phyloP scores from a whole-genome alignment of 2,113 vertebrate genomes.

The Gavia stellata region DNA sequence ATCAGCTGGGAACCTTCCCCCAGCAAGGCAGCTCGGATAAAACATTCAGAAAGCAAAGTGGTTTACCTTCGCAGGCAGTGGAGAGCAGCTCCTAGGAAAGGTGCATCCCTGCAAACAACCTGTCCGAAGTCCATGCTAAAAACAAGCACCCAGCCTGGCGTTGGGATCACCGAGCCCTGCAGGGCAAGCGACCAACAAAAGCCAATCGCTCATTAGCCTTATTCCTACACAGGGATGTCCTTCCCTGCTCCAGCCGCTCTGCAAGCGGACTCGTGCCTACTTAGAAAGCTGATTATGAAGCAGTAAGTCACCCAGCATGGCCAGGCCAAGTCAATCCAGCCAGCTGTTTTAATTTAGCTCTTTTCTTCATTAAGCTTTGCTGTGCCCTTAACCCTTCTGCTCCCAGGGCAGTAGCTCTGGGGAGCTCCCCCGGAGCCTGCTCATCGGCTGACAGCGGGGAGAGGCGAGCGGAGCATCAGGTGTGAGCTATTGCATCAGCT shows the following conservation, averaged over 20 bases:
- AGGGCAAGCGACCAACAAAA: rapidly evolving
- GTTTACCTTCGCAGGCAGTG: neutral
- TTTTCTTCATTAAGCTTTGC: neutral
- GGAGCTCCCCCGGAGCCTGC: neutral
- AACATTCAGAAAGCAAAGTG: rapidly evolving
- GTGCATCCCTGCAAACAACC: neutral
- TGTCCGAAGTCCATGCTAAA: neutral
- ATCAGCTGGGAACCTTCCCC: neutral
- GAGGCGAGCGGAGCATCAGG: neutral
- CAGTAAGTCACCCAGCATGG: neutral
- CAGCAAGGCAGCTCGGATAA: rapidly evolving
- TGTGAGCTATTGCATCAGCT: neutral
- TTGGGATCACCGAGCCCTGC: neutral
- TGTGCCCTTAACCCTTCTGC: neutral
- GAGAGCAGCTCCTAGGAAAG: neutral
- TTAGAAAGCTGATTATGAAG: neutral
- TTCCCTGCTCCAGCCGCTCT: neutral
- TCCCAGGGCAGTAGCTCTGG: neutral
- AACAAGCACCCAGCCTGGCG: neutral
- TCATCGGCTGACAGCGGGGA: neutral
- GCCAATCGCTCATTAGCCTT: rapidly evolving
- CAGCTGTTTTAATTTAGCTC: neutral
- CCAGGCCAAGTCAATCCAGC: neutral
- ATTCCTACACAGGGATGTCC: neutral
- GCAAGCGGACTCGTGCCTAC: rapidly evolving